phyloP scores from a whole-genome alignment of 35 echinoderm and acorn worm genomes.

The Ptychodera flava region DNA sequence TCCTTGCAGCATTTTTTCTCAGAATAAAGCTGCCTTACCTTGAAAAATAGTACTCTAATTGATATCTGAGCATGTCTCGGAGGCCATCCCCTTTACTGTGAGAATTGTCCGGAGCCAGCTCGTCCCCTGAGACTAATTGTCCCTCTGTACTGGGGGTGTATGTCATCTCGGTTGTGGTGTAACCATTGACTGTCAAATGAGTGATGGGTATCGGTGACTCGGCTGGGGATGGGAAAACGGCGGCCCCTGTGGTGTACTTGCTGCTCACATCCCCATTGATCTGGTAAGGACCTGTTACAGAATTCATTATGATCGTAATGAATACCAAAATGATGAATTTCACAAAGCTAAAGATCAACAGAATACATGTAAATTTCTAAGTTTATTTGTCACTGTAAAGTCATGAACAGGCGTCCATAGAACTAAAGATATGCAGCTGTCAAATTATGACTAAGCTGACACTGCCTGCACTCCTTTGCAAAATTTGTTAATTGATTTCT shows the following conservation, averaged over 20 bases:
- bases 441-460: too few relatives aligned
- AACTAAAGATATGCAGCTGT: too few relatives aligned
- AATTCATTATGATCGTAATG: too few relatives aligned
- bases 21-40: too few relatives aligned
- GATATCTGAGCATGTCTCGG: neutral
- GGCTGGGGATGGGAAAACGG: neutral
- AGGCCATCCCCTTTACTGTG: neutral
- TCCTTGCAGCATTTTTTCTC: too few relatives aligned
- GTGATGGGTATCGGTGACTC: neutral
- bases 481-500: too few relatives aligned
- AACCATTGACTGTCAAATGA: neutral
- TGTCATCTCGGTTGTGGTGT: neutral
- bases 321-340: too few relatives aligned
- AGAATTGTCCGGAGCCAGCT: neutral
- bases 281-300: neutral
- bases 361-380: too few relatives aligned
- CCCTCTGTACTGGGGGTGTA: neutral
- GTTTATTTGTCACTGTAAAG: too few relatives aligned
- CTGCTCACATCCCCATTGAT: neutral
- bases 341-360: too few relatives aligned
- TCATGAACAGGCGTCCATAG: too few relatives aligned
- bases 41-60: slow-evolving; percentile 98
- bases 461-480: too few relatives aligned
- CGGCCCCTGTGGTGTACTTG: neutral
- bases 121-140: neutral